Conservation (phyloP, 2,113 vertebrate species). For the Cyprinodon brontotheroides region DNA sequence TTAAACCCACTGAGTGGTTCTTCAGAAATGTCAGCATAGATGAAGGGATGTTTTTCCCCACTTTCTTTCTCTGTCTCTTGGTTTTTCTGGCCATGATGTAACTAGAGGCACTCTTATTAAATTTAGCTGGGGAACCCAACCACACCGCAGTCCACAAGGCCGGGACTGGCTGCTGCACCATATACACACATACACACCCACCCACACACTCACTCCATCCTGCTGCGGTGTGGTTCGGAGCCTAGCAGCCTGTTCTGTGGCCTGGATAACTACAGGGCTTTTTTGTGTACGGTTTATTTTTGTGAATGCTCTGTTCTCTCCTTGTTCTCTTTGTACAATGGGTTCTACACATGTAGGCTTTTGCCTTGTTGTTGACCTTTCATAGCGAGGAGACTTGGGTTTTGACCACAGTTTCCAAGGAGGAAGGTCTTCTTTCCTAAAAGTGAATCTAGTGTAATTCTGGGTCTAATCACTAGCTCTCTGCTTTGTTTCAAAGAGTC, state of each 20-base stretch:
- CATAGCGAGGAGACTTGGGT: constrained; percentile 31
- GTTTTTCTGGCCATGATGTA: constrained; percentile 56
- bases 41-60: constrained; percentile 5
- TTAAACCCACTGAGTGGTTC: constrained; percentile 2
- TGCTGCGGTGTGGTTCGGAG: constrained; percentile 54
- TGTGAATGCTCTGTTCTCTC: constrained; percentile 57
- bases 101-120: constrained; percentile 65
- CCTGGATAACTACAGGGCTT: constrained; percentile 66
- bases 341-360: constrained; percentile 45
- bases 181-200: neutral
- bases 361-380: constrained; percentile 22
- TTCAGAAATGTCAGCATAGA: constrained; percentile 16
- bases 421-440: constrained; percentile 42
- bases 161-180: constrained; percentile 28
- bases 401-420: constrained; percentile 26
- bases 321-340: constrained; percentile 54
- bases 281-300: constrained; percentile 70
- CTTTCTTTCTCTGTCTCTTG: constrained; percentile 30
- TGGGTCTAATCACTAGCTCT: constrained; percentile 6
- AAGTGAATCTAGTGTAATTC: constrained; percentile 26
- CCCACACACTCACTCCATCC: constrained; percentile 15
- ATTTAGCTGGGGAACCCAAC: constrained; percentile 60
- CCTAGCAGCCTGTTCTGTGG: constrained; percentile 59
- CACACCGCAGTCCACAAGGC: constrained; percentile 46
- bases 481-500: constrained; percentile 1